phyloP scores from a whole-genome alignment of 2,888 invertebrate species.

The Polyploca ridens region DNA sequence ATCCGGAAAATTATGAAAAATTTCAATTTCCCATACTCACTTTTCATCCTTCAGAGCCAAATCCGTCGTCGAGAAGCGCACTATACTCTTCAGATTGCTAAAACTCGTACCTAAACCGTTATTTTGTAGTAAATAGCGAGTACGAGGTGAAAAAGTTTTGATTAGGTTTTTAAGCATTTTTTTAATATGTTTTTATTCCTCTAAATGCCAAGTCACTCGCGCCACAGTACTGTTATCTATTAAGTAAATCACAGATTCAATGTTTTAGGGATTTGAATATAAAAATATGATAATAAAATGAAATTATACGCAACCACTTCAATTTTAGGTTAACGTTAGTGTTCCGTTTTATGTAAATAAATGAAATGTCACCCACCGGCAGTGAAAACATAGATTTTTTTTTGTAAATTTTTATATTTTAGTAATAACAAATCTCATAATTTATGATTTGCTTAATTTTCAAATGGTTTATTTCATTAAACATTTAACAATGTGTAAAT shows the following conservation, averaged over 20 bases:
- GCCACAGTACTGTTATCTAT: constrained; percentile 23
- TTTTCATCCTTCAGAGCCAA: constrained; percentile 68
- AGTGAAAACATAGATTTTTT: neutral
- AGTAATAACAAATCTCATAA: neutral
- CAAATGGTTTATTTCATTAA: no score
- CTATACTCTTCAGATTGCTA: constrained; percentile 56
- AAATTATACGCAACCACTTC: neutral
- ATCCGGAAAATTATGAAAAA: no score
- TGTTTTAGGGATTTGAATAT: neutral
- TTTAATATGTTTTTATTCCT: constrained; percentile 10
- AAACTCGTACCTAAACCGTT: constrained; percentile 56
- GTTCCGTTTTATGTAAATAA: constrained; percentile 4
- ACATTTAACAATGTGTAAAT: no score
- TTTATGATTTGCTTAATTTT: no score
- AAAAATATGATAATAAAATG: constrained; percentile 7
- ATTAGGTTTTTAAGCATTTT: constrained; percentile 67
- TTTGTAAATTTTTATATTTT: neutral
- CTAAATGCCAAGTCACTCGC: constrained; percentile 34
- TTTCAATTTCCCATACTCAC: constrained; percentile 51
- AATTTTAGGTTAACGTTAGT: neutral
- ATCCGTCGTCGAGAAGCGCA: constrained; percentile 68
- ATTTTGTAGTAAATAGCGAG: constrained; percentile 56
- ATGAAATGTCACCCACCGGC: neutral
- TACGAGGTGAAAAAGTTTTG: constrained; percentile 59
- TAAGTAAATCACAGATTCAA: constrained; percentile 20